Evolutionary conservation across 2,888 invertebrate genomes (phyloP), one percentile per base, ranked within the genome.

Genomic region (Dexiosoma caninum): DNA sequence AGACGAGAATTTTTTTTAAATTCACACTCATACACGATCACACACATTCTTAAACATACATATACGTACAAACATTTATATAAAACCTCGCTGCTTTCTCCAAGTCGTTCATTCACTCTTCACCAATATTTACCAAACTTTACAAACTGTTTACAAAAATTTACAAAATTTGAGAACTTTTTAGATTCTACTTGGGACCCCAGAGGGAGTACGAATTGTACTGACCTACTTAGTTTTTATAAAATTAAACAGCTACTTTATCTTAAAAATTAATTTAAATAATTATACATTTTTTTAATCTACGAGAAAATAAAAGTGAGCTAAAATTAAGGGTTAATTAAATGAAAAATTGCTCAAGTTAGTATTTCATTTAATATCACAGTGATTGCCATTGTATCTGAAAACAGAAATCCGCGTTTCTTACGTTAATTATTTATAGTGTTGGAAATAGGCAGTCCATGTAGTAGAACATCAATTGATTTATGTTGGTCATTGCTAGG

Each of bases 61-160:
- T 16, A 23, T 44, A 49, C 30, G 14, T 49, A 57, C 57, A 35
- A 40, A 67, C 49, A 42, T 10, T 55, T 12, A 67, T 8, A 35
- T 2, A 51, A 23, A n/a, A 55, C 19, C 12, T 46, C 8, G 40
- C 40, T 14, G 35, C 10, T 14, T 37, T 57, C n/a, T 19, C 30
- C 19, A 27, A 30, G 10, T n/a, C 16, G 35, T 12, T 42, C 70
- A 4, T 44, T 57, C 46, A 57, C 49, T 42, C 42, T 51, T 59
- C 59, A 57, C 66, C 57, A 74, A 74, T 57, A 44, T 57, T 70
- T 70, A 77, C 37, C 62, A 74, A 72, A 49, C 40, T 40, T 66
- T 72, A 72, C 49, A 71, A 27, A 57, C n/a, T n/a, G n/a, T 59
- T n/a, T 59, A 60, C 59, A 78, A 59, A 72, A 14, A 37, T 32